Percentiles rank a stretch among this genome's conserved stretches.
These are phyloP conservation scores for Bemisia tabaci DNA, from an alignment of 1,140 invertebrate species.

Conservation along the genomic window DNA sequence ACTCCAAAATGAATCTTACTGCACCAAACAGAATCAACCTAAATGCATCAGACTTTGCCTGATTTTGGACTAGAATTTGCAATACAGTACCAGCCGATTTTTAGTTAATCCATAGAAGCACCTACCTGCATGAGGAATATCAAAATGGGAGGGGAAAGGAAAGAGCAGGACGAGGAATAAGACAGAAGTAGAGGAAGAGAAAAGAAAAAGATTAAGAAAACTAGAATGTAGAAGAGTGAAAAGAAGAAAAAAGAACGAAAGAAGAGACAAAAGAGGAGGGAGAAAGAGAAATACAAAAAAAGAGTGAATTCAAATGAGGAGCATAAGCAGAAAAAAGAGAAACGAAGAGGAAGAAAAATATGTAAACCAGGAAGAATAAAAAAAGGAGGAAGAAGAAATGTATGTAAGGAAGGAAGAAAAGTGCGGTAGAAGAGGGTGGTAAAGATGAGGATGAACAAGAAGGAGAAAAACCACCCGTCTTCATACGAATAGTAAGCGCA, in stretches of 20 bases:
- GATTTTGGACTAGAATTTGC: no score
- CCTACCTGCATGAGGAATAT: no score
- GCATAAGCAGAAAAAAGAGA: not conserved
- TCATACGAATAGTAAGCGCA: no score
- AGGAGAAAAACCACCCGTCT: constrained; percentile 3
- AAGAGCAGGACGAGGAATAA: not conserved
- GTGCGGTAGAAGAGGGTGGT: not conserved
- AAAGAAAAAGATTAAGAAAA: not conserved
- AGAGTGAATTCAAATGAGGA: not conserved
- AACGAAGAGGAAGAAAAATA: not conserved
- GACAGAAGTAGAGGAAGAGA: constrained; percentile 1
- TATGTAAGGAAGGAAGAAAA: constrained; percentile 2
- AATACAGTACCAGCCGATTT: no score
- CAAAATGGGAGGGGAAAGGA: not conserved
- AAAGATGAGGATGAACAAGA: constrained; percentile 1
- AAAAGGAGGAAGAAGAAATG: not conserved
- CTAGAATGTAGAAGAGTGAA: not conserved
- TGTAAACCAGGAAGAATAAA: not conserved
- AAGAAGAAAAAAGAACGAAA: constrained; percentile 1
- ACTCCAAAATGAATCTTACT: no score
- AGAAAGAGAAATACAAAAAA: not conserved
- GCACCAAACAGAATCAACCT: no score
- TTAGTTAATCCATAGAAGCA: no score
- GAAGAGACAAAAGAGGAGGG: not conserved
- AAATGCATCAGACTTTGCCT: no score